phyloP scores from a whole-genome alignment of 2,888 invertebrate genomes.

The Sturmia bella region DNA sequence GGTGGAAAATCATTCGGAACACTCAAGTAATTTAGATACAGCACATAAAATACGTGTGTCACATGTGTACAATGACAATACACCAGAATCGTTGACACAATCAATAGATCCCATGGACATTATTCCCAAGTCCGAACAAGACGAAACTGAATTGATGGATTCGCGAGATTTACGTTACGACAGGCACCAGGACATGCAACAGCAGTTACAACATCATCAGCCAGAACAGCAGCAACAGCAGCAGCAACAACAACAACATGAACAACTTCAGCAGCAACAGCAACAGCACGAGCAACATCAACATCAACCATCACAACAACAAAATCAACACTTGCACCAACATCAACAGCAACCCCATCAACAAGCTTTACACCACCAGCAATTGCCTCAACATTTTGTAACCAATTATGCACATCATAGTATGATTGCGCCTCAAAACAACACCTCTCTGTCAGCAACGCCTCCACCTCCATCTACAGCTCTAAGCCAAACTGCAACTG shows the following conservation, averaged over 20 bases:
- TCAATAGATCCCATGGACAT: constrained; percentile 79
- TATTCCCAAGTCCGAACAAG: constrained; percentile 78
- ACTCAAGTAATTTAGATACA: constrained; percentile 62
- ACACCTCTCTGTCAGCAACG: constrained; percentile 34
- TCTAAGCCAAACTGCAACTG: constrained; percentile 26
- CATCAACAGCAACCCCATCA: constrained; percentile 73
- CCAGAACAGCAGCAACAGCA: constrained; percentile 60
- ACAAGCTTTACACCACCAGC: constrained; percentile 70
- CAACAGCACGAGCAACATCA: constrained; percentile 67
- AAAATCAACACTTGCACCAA: constrained; percentile 70
- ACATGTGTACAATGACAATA: constrained; percentile 72
- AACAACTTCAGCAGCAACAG: constrained; percentile 71
- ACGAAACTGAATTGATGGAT: constrained; percentile 73
- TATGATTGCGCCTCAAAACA: constrained; percentile 55
- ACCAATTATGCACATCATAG: constrained; percentile 58
- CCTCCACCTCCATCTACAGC: constrained; percentile 40
- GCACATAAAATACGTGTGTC: constrained; percentile 66
- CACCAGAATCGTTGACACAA: constrained; percentile 77
- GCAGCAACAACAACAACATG: constrained; percentile 71
- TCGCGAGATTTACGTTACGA: constrained; percentile 69
- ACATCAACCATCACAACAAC: constrained; percentile 47
- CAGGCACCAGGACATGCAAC: constrained; percentile 70
- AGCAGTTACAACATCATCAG: constrained; percentile 70
- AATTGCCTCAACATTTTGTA: constrained; percentile 64
- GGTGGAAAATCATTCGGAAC: constrained; percentile 63